Evolutionary conservation across 2,888 invertebrate genomes (phyloP), one percentile per base, ranked within the genome.

Genomic region (Hetaerina titia): DNA sequence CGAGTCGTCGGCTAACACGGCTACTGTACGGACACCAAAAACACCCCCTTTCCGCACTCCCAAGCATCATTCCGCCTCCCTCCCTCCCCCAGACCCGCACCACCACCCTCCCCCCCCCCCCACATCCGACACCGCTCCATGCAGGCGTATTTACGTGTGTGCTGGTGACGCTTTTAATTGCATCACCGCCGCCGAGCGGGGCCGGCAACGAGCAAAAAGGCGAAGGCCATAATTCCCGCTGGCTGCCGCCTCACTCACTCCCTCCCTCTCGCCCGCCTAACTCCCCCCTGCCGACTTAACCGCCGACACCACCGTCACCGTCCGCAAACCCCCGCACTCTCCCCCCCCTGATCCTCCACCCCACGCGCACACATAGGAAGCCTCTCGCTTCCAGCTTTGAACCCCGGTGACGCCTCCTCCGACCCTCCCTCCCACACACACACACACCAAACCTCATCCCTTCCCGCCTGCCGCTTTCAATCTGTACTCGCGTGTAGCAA

Each of bases 151-250:
- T 25, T 58, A 58, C 57, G 89, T n/a, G 56, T n/a, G 89, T 58
- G 89, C n/a, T 19, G 89, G 89, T 63, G 90, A 63, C 90, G 90
- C 90, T 90, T 90, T 81, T 90, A 90, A 90, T 90, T 90, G 90
- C 90, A 90, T 90, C 90, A 64, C 64, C 19, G 90, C n/a, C 63
- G 63, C 31, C 31, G 58, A 31, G 89, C 89, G 57, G 57, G 57
- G 89, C 19, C 57, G n/a, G 81, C 81, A n/a, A 11, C 2, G 81
- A 31, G 81, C 81, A 81, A 81, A 81, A 81, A 81, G 81, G 81
- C 81, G 22, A n/a, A 7, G 22, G 69, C 81, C 81, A 81, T 81
- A 81, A 81, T 81, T 81, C 81, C 81, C 81, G 81, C 81, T 31
- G 11, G 81, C 25, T 31, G 25, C 81, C 81, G 9, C 31, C 81